A percentile compares a stretch with the other conserved stretches of the same genome.
Conservation (phyloP, 1,140 invertebrate genomes). For the Hormaphis cornu region DNA sequence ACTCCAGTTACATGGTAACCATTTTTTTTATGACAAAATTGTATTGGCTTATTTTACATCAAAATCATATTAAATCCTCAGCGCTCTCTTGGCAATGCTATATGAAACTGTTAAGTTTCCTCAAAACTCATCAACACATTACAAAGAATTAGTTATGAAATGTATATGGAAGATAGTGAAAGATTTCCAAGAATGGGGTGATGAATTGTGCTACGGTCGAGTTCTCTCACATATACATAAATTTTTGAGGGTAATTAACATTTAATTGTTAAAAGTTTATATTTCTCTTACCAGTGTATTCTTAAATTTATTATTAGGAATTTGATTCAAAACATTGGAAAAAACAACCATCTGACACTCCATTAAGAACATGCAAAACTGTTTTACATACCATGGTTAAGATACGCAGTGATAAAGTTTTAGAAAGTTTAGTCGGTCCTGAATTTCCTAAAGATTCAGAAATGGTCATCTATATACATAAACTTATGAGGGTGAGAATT, state of each 20-base stretch:
- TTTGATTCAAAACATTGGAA: conserved; percentile 39
- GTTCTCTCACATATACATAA: conserved; percentile 36
- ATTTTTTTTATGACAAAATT: neutral
- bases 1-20: conserved; percentile 37
- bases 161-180: conserved; percentile 40
- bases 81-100: conserved; percentile 37
- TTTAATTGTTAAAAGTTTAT: neutral
- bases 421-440: conserved; percentile 21
- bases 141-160: conserved; percentile 38
- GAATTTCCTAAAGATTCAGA: conserved; percentile 32
- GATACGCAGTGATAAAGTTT: conserved; percentile 35
- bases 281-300: neutral
- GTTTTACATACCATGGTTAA: conserved; percentile 39
- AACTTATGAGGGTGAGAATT: conserved; percentile 36
- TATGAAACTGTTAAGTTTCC: conserved; percentile 34
- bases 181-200: conserved; percentile 37
- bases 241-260: conserved; percentile 37
- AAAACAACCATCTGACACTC: conserved; percentile 36
- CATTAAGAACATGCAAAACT: conserved; percentile 39
- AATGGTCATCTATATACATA: conserved; percentile 32
- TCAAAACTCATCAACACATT: conserved; percentile 31
- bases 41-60: neutral
- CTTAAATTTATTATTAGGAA: conserved; percentile 34
- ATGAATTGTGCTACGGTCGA: conserved; percentile 36
- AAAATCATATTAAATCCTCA: neutral